Evolutionary conservation across 2,888 invertebrate genomes (phyloP).

Genomic region (Cantharis nigra): DNA sequence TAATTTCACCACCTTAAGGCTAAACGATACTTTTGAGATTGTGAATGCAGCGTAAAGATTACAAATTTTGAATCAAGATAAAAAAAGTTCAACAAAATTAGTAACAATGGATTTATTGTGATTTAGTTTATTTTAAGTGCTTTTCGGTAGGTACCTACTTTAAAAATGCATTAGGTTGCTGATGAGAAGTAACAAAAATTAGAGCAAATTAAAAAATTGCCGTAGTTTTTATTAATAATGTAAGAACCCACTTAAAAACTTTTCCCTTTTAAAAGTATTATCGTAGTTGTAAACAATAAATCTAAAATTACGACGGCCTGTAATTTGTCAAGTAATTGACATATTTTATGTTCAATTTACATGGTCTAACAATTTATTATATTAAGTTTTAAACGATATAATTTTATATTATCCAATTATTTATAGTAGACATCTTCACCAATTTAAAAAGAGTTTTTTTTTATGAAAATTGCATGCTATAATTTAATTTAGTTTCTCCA

Average conservation of each 20-base stretch:
- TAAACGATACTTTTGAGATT: too few relatives aligned
- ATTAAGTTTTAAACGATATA: neutral
- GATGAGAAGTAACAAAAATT: neutral
- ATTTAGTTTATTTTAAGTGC: neutral
- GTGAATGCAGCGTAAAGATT: neutral
- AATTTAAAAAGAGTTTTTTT: neutral
- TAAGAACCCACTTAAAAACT: neutral
- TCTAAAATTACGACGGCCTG: neutral
- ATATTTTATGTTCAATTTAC: neutral
- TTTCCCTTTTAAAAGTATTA: neutral
- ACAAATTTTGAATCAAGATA: neutral
- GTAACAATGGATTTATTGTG: neutral
- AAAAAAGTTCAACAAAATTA: neutral
- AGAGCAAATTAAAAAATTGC: neutral
- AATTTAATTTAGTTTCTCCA: neutral
- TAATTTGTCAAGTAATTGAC: neutral
- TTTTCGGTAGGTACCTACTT: neutral
- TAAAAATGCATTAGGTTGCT: neutral
- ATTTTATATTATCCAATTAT: neutral
- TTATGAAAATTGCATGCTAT: neutral
- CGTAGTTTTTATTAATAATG: neutral
- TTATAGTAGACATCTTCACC: neutral
- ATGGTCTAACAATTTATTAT: neutral
- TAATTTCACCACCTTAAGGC: too few relatives aligned
- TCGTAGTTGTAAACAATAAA: neutral